Conservation (phyloP, 2,797 vertebrate species). For the Anas flavirostris region DNA sequence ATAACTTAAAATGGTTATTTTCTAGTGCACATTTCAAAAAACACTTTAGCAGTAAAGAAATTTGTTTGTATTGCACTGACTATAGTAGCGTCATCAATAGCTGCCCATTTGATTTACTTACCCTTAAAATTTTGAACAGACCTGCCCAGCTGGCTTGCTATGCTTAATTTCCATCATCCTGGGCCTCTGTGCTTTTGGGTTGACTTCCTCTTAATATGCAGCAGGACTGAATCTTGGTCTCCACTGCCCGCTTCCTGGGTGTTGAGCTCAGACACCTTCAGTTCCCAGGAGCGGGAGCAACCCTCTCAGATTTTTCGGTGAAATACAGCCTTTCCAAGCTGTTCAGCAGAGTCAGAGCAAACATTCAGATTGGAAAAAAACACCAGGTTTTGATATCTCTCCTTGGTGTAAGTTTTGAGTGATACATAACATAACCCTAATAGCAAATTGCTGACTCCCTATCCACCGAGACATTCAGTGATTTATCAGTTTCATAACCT, state of each 20-base stretch:
- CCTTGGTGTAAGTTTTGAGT: neutral
- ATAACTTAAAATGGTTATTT: neutral
- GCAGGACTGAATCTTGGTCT: neutral
- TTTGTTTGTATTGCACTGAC: neutral
- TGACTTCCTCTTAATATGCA: fast-evolving
- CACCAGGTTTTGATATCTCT: neutral
- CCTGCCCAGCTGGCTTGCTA: neutral
- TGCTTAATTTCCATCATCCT: neutral
- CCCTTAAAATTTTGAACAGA: neutral
- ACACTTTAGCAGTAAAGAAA: neutral
- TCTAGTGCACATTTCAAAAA: neutral
- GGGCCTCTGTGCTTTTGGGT: neutral
- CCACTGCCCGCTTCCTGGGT: neutral
- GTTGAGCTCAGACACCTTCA: neutral
- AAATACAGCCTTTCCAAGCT: neutral
- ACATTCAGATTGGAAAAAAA: neutral
- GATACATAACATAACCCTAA: neutral
- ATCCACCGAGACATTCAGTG: neutral
- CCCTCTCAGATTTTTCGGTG: neutral
- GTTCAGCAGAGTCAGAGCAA: neutral
- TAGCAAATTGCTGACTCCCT: neutral
- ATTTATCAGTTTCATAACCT: slow-evolving; percentile 63
- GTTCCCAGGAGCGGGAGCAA: neutral
- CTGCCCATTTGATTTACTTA: neutral
- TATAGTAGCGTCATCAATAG: neutral